These are phyloP conservation scores for Rhagoletis zephyria DNA, from an alignment of 1,140 invertebrate genomes.

Conservation along the genomic window DNA sequence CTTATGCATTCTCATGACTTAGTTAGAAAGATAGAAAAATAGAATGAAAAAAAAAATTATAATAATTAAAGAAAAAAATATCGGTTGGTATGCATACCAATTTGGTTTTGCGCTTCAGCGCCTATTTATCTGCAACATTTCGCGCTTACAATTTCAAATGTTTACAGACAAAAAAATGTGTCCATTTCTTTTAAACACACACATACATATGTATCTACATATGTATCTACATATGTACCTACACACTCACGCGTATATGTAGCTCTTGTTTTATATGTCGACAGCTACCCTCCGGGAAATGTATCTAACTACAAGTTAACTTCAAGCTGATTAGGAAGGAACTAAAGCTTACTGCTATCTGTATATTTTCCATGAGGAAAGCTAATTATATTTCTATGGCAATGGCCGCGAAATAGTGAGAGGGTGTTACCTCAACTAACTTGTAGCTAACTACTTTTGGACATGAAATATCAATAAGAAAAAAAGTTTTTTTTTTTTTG, in stretches of 20 bases:
- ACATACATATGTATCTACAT: neutral
- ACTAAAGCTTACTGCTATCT: too few relatives aligned
- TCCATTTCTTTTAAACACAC: neutral
- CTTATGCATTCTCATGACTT: conserved; percentile 1
- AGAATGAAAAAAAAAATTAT: neutral
- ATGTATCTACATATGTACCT: neutral
- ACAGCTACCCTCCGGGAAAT: too few relatives aligned
- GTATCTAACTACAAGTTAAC: too few relatives aligned
- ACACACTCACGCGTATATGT: neutral
- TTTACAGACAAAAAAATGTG: neutral
- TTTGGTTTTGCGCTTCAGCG: neutral
- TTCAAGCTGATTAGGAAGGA: too few relatives aligned
- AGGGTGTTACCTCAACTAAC: too few relatives aligned
- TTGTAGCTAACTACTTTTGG: too few relatives aligned
- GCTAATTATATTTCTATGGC: too few relatives aligned
- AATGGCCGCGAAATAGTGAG: too few relatives aligned
- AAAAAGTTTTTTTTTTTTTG: too few relatives aligned
- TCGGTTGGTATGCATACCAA: neutral
- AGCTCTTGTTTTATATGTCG: neutral
- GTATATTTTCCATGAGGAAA: too few relatives aligned
- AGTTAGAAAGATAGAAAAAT: neutral
- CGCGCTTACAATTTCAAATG: neutral
- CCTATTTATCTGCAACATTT: conserved; percentile 34
- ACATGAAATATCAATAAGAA: too few relatives aligned
- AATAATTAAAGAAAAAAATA: conserved; percentile 15